Percentiles rank a stretch among this genome's conserved stretches.
These are phyloP conservation scores for Drosophila sp. DNA, from an alignment of 1,140 invertebrate genomes.

Conservation along the genomic window DNA sequence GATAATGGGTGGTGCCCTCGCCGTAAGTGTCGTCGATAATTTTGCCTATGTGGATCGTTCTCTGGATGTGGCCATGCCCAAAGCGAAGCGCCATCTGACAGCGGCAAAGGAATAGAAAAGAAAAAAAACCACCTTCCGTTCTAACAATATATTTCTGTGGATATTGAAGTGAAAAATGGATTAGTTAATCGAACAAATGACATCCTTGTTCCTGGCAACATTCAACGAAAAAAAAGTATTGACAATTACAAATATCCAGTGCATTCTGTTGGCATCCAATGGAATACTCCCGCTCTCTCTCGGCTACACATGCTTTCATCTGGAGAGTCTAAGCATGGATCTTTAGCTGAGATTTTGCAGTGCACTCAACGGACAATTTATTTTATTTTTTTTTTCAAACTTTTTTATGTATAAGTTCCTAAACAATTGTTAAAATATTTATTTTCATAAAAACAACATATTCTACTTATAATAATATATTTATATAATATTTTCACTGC, in stretches of 20 bases:
- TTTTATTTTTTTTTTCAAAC: not conserved
- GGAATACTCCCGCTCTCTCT: not conserved
- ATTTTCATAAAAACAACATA: not conserved
- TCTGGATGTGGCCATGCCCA: slow-evolving; percentile 63
- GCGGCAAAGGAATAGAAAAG: slow-evolving; percentile 32
- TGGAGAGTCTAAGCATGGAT: not conserved
- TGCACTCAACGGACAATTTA: not conserved
- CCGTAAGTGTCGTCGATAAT: slow-evolving; percentile 61
- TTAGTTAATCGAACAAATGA: slow-evolving; percentile 4
- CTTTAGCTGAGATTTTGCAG: not conserved
- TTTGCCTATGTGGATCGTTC: slow-evolving; percentile 71
- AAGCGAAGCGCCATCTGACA: slow-evolving; percentile 37
- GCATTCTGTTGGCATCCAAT: slow-evolving; percentile 7
- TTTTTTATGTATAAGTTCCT: not conserved
- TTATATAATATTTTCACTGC: not conserved
- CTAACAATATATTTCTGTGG: no score
- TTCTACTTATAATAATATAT: not conserved
- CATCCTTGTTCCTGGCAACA: not conserved
- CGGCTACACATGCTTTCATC: not conserved
- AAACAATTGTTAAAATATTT: not conserved
- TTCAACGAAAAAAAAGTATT: no score
- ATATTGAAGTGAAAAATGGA: not conserved
- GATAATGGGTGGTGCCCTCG: slow-evolving; percentile 57
- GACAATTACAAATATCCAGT: not conserved
- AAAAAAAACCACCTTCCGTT: not conserved